Conservation (phyloP, 2,888 invertebrate species). For the Polyommatus icarus region DNA sequence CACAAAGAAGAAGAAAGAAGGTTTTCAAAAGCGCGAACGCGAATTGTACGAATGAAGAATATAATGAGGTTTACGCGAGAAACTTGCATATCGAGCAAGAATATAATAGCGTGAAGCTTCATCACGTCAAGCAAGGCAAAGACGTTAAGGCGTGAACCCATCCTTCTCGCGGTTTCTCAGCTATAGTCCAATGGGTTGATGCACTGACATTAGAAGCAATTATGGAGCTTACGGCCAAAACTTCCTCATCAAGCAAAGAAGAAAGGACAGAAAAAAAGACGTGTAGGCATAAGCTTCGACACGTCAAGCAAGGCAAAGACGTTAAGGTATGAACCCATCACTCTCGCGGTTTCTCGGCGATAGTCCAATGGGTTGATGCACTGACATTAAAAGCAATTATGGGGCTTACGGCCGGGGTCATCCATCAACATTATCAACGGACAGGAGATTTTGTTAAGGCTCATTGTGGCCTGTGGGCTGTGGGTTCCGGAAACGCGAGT, state of each 20-base stretch:
- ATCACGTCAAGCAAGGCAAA: not conserved
- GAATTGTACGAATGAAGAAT: not conserved
- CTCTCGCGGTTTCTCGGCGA: not conserved
- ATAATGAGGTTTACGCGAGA: not conserved
- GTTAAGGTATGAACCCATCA: not conserved
- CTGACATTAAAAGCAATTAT: constrained; percentile 23
- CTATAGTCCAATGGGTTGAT: not conserved
- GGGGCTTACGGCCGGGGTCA: constrained; percentile 25
- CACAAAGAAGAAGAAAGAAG: not conserved
- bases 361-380: not conserved
- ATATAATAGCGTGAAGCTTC: not conserved
- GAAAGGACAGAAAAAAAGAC: no score
- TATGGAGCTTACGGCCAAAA: constrained; percentile 2
- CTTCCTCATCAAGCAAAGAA: no score
- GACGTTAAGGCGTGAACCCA: not conserved
- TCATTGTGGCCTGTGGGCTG: constrained; percentile 22
- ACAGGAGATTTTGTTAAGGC: constrained; percentile 20
- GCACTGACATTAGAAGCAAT: constrained; percentile 21
- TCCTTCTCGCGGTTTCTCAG: not conserved
- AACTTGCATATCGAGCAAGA: not conserved
- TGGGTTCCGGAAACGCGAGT: not conserved
- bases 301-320: no score
- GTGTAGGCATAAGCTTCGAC: no score
- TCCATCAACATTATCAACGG: constrained; percentile 31
- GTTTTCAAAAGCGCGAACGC: not conserved